Evolutionary conservation across 2,888 invertebrate genomes (phyloP), one percentile per base, ranked within the genome.

Genomic region (Drosophila koepferae): DNA sequence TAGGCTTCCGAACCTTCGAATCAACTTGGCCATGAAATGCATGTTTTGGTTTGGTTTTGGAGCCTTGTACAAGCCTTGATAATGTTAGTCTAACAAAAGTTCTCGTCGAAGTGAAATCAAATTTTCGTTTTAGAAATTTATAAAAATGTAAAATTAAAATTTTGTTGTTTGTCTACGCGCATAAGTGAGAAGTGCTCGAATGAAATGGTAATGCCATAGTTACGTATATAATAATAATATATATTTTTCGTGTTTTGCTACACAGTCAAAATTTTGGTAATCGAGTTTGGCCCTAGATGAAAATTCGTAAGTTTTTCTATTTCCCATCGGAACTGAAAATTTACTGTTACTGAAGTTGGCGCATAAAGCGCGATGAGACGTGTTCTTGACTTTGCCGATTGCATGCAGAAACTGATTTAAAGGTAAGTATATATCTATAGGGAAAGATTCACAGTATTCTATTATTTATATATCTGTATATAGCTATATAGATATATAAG

Each of bases 301-400:
- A 61, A 10, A 20, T 51, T 3, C 34, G 18, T 8, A 65, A 65
- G 53, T 61, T 72, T 36, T 18, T 72, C 20, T 72, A 72, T 51
- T 61, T 72, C 46, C 58, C 65, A 53, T 65, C 60, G 46, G 10
- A 72, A 65, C 65, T 46, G 10, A 65, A 65, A 10, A 53, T 65
- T 8, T 49, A 23, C 20, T 60, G 44, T 12, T 18, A 20, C 20
- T 20, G 20, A 10, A 23, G 23, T 4, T 23, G 23, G 23, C 23
- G 23, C 23, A 0, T 23, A 23, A 4, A 23, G 23, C 23, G 23
- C 23, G 23, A 0, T 23, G 23, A 23, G 23, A 3, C 23, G 23
- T 23, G 23, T 23, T 0, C 72, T 71, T 10, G 59, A 72, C 43
- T 16, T 58, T 2, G 28, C 34, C 43, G 64, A 64, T 48, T 16